These are phyloP conservation scores for Drosophila pallidifrons DNA, from an alignment of 1,140 invertebrate genomes.

Conservation along the genomic window DNA sequence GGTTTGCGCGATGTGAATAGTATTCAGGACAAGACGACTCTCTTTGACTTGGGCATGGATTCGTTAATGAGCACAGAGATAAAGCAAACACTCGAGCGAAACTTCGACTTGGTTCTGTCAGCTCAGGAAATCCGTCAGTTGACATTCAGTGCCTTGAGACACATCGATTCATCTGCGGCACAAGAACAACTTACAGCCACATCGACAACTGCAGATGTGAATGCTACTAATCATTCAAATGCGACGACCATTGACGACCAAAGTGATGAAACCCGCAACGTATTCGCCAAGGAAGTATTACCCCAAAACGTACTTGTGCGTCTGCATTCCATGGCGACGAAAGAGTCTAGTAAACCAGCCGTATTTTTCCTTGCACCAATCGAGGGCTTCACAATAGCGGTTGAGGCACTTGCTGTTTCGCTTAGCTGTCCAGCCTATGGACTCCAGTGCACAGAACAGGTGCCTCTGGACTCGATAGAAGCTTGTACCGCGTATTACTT, in stretches of 20 bases:
- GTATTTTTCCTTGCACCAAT: constrained; percentile 95
- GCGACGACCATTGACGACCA: constrained; percentile 52
- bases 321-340: constrained; percentile 85
- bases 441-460: constrained; percentile 93
- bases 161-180: constrained; percentile 86
- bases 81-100: constrained; percentile 97
- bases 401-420: constrained; percentile 89
- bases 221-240: constrained; percentile 4
- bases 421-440: constrained; percentile 94
- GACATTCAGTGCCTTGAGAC: constrained; percentile 90
- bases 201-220: constrained; percentile 24
- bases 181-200: not conserved
- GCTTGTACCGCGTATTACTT: constrained; percentile 93
- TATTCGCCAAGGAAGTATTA: constrained; percentile 88
- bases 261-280: constrained; percentile 85
- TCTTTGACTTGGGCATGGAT: constrained; percentile 98
- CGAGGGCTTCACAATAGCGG: constrained; percentile 93
- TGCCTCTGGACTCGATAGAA: constrained; percentile 90
- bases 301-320: constrained; percentile 88
- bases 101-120: constrained; percentile 94
- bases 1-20: constrained; percentile 92
- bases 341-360: constrained; percentile 84
- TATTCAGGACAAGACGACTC: constrained; percentile 89
- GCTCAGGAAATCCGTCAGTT: constrained; percentile 94
- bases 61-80: constrained; percentile 99